A percentile compares a stretch with the other conserved stretches of the same genome.
Evolutionary conservation across 2,888 invertebrate genomes (phyloP).

Genomic region (Drosophila robusta): DNA sequence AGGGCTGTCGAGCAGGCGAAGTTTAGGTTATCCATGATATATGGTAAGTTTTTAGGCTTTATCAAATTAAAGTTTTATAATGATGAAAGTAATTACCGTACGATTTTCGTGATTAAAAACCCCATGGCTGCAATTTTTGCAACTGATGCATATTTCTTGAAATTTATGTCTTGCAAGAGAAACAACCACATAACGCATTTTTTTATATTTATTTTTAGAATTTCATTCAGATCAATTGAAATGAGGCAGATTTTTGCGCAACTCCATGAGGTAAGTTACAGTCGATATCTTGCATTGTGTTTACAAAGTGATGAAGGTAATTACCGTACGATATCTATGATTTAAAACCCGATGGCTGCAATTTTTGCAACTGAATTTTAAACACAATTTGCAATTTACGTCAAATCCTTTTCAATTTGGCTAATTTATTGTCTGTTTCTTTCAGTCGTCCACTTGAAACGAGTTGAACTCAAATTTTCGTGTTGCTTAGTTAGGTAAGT

Average conservation of each 20-base stretch:
- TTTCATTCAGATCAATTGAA: neutral
- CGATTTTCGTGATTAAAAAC: conserved; percentile 63
- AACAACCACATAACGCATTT: neutral
- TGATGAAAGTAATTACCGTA: conserved; percentile 74
- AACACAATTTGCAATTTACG: neutral
- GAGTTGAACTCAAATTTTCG: neutral
- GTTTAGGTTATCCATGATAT: neutral
- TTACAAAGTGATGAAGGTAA: conserved; percentile 59
- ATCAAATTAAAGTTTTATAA: neutral
- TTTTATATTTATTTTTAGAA: conserved; percentile 15
- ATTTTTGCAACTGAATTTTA: conserved; percentile 63
- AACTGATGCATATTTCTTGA: conserved; percentile 45
- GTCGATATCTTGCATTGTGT: neutral
- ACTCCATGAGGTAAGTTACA: conserved; percentile 19
- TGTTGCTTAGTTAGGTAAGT: conserved; percentile 10
- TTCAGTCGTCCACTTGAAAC: conserved; percentile 18
- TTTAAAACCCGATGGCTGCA: conserved; percentile 72
- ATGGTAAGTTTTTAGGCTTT: conserved; percentile 34
- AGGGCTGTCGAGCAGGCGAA: neutral
- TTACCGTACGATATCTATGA: conserved; percentile 70
- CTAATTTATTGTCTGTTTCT: conserved; percentile 21
- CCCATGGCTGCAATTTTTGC: conserved; percentile 68
- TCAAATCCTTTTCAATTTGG: neutral
- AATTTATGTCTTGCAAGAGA: accelerated
- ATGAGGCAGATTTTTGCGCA: neutral